Evolutionary conservation across 2,113 vertebrate genomes (phyloP), one percentile per base, ranked within the genome.

Genomic region (Cinclus mexicanus): DNA sequence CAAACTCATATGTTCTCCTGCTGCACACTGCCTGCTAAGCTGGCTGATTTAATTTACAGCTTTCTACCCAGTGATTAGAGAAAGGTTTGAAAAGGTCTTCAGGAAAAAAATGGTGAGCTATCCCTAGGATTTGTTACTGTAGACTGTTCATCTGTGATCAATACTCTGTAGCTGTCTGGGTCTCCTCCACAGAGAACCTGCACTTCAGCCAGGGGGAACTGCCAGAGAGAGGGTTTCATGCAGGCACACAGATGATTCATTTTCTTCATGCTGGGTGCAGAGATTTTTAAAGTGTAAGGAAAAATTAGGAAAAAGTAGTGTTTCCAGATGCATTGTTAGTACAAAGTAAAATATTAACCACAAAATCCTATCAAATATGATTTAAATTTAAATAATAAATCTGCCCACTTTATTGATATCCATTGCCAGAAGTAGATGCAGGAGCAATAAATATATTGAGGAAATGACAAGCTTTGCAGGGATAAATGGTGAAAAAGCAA

Each of bases 21-120:
- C 83, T 95, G 80, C 77, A 94, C 52, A 65, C 80, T 46, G 50
- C 82, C 94, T 97, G 89, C 95, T 97, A 91, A 93, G 94, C 75
- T 74, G 86, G 75, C 93, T 84, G 72, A 81, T 96, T 95, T 96
- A 96, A 98, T 98, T 97, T 97, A 97, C 85, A 90, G 92, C 95
- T 95, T 97, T 97, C 95, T 91, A 87, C 65, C 46, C 52, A 76
- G 89, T 94, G 97, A 97, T 94, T 94, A 97, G 82, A 97, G 91
- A 96, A 92, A 87, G 90, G 93, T 97, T 98, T 98, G 95, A 97
- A 98, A 97, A 98, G 95, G 96, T 96, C 97, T 97, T 97, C 72
- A 80, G 87, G 65, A 92, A 90, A 96, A 96, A 69, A 59, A 96
- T 97, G 53, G 95, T 67, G 33, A 96, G 56, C 41, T 96, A 96